These are phyloP conservation scores for Halocaridina rubra DNA, from an alignment of 2,888 invertebrate genomes.

Conservation along the genomic window DNA sequence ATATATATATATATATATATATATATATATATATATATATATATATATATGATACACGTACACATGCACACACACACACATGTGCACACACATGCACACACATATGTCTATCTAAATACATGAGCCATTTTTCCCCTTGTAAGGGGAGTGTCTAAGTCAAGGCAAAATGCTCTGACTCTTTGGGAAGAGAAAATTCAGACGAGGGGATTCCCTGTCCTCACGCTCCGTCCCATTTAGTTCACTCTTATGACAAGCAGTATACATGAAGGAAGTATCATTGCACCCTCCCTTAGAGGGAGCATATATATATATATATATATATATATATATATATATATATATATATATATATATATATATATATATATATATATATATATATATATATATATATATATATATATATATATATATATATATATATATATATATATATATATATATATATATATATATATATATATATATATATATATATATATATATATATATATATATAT, in stretches of 20 bases:
- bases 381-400: neutral
- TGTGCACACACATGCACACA: neutral
- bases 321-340: neutral
- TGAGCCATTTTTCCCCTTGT: too few relatives aligned
- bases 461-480: neutral
- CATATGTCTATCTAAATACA: neutral
- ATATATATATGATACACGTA: neutral
- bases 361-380: neutral
- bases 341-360: neutral
- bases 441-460: neutral
- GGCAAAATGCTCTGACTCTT: too few relatives aligned
- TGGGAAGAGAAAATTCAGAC: too few relatives aligned
- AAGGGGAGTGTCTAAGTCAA: too few relatives aligned
- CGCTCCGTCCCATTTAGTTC: too few relatives aligned
- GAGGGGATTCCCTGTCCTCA: too few relatives aligned
- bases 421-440: neutral
- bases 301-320: neutral
- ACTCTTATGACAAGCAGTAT: too few relatives aligned
- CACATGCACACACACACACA: neutral
- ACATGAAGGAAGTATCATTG: too few relatives aligned
- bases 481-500: neutral
- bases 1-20: neutral
- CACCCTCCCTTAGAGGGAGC: too few relatives aligned
- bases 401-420: neutral
- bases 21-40: neutral